These are phyloP conservation scores for Cheilosia impressa DNA, from an alignment of 2,888 invertebrate species.

Conservation along the genomic window DNA sequence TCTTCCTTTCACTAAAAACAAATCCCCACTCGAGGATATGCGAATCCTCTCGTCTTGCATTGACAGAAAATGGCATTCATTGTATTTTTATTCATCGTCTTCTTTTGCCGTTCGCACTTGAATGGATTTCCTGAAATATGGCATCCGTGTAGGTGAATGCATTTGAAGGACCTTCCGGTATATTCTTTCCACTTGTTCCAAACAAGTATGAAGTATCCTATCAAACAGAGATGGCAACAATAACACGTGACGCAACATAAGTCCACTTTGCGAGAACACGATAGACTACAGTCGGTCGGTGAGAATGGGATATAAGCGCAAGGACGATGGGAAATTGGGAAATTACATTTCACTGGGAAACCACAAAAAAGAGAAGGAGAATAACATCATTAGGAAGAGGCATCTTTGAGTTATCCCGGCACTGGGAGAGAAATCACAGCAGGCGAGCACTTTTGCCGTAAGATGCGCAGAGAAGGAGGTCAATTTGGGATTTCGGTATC, in stretches of 20 bases:
- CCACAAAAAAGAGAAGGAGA: background rate
- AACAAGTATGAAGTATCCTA: conserved; percentile 22
- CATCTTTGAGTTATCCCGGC: conserved; percentile 10
- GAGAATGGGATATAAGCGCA: background rate
- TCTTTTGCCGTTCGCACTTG: conserved; percentile 9
- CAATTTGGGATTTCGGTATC: conserved; percentile 4
- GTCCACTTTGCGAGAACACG: conserved; percentile 12
- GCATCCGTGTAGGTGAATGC: conserved; percentile 36
- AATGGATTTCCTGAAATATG: conserved; percentile 39
- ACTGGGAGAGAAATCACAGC: background rate
- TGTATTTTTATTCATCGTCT: conserved; percentile 9
- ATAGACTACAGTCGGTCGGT: conserved; percentile 1
- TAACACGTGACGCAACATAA: background rate
- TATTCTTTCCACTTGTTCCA: conserved; percentile 40
- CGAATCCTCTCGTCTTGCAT: conserved; percentile 23
- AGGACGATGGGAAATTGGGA: conserved; percentile 7
- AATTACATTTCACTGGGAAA: conserved; percentile 27
- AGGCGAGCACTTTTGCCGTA: background rate
- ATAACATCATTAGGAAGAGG: conserved; percentile 17
- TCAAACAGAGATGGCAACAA: background rate
- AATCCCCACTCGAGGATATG: conserved; percentile 18
- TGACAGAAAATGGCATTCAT: conserved; percentile 43
- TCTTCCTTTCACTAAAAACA: conserved; percentile 9
- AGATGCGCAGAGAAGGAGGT: conserved; percentile 5
- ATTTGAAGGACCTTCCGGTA: conserved; percentile 47